Evolutionary conservation across 2,797 vertebrate genomes (phyloP).

Genomic region (Todus mexicanus): DNA sequence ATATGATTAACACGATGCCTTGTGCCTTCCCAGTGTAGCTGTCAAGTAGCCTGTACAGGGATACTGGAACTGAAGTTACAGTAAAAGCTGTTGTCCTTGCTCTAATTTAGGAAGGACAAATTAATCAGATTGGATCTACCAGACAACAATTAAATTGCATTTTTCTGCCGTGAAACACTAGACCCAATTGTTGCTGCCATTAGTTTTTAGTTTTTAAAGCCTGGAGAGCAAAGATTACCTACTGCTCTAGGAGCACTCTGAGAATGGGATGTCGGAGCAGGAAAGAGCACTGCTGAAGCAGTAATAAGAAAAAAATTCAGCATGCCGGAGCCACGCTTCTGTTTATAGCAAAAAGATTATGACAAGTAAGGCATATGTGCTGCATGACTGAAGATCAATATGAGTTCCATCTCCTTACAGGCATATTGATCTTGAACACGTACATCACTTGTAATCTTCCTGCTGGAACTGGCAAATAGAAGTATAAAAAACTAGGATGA

Average conservation of each 20-base stretch:
- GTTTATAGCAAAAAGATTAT: neutral
- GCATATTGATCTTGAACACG: neutral
- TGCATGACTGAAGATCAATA: slow-evolving; percentile 30
- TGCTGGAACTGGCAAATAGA: slow-evolving; percentile 3
- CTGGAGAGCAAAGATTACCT: neutral
- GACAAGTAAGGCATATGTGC: neutral
- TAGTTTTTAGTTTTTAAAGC: neutral
- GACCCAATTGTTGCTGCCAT: neutral
- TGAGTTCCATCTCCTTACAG: slow-evolving; percentile 8
- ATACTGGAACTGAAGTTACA: neutral
- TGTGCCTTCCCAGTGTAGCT: neutral
- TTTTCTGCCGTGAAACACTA: neutral
- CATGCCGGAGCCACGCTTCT: neutral
- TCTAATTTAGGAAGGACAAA: neutral
- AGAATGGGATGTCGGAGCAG: neutral
- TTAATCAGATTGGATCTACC: neutral
- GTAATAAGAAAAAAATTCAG: neutral
- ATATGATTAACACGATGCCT: neutral
- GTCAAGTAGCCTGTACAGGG: neutral
- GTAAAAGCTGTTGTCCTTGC: neutral
- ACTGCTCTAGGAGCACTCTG: neutral
- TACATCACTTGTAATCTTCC: neutral
- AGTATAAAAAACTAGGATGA: neutral
- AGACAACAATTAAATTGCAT: neutral
- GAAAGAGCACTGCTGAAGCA: neutral